Conservation (phyloP, 2,113 vertebrate species). For the Amblyopsis rosae region DNA sequence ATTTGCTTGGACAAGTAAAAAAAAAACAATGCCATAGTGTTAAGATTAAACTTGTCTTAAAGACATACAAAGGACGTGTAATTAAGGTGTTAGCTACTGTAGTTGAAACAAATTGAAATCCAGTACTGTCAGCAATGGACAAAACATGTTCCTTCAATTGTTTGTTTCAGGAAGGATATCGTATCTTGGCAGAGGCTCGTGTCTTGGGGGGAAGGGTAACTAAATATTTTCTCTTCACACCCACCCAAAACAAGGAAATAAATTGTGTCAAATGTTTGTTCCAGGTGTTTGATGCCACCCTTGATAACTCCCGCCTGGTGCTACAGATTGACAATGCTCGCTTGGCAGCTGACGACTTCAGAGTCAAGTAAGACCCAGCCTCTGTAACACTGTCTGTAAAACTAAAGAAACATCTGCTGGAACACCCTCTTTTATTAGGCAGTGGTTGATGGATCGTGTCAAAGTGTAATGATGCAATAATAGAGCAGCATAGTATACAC, state of each 20-base stretch:
- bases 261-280: constrained; percentile 13
- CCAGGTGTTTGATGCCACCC: constrained; percentile 78
- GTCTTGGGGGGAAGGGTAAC: not conserved
- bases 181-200: not conserved
- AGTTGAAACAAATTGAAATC: not conserved
- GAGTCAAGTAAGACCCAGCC: constrained; percentile 73
- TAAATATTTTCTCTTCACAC: not conserved
- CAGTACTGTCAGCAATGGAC: not conserved
- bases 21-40: not conserved
- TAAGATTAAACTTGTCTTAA: no score
- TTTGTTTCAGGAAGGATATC: not conserved
- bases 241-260: not conserved
- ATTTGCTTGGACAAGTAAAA: not conserved
- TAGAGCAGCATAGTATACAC: constrained; percentile 15
- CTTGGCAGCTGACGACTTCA: constrained; percentile 81
- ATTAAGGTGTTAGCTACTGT: not conserved
- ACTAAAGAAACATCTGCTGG: constrained; percentile 28
- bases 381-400: constrained; percentile 11
- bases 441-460: constrained; percentile 10
- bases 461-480: constrained; percentile 14
- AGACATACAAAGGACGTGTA: not conserved
- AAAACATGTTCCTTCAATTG: not conserved
- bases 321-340: constrained; percentile 82
- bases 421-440: constrained; percentile 38
- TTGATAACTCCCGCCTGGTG: constrained; percentile 75